These are phyloP conservation scores for Lasioglossum malachurum DNA, from an alignment of 2,888 invertebrate genomes.

Conservation along the genomic window DNA sequence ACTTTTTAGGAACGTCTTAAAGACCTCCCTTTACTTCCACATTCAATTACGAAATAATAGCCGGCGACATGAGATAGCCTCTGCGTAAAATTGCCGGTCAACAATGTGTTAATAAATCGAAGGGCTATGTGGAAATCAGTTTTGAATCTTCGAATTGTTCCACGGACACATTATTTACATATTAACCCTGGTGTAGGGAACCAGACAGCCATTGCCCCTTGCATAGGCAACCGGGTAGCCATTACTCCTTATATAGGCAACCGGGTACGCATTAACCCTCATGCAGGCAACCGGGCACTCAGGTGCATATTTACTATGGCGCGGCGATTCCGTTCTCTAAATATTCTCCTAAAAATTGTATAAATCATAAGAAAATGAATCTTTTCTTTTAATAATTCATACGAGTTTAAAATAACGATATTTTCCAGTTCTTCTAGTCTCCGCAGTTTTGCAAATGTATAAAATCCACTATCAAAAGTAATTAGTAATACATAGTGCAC, in stretches of 20 bases:
- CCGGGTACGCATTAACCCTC: neutral
- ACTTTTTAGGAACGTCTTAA: too few relatives aligned
- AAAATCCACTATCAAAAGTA: too few relatives aligned
- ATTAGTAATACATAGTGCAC: too few relatives aligned
- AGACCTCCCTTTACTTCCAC: too few relatives aligned
- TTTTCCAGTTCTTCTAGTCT: neutral
- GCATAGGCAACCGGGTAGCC: neutral
- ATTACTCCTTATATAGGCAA: neutral
- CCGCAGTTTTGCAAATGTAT: neutral
- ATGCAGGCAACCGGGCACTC: neutral
- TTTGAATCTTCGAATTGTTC: neutral
- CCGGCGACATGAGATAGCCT: too few relatives aligned
- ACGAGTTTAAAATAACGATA: neutral
- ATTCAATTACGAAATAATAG: too few relatives aligned
- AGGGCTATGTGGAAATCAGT: neutral
- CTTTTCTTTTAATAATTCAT: neutral
- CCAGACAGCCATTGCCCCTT: neutral
- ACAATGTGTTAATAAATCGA: too few relatives aligned
- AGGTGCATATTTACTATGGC: neutral
- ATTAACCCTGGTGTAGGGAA: neutral
- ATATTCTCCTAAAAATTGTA: neutral
- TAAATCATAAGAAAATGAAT: neutral
- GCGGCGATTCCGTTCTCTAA: neutral
- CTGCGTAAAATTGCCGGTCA: too few relatives aligned
- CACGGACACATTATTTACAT: neutral